Base-by-base conservation (phyloP, 1,140 invertebrate species). In the Pachyrhynchus sulphureomaculatus region DNA sequence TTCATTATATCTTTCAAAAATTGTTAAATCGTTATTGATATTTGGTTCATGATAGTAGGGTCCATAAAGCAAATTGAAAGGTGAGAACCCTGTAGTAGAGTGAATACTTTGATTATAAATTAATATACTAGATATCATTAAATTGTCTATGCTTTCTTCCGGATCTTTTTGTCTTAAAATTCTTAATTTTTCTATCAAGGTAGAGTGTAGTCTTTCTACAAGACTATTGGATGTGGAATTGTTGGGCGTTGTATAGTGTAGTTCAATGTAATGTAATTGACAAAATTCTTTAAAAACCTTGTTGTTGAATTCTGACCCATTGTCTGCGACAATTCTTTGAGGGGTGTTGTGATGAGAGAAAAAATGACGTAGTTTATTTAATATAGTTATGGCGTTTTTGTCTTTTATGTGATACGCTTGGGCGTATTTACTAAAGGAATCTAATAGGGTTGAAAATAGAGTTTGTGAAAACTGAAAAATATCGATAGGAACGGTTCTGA, bases 401-500 rank as follows among this genome's bases (percentile, higher is more conserved):
- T 26, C 24, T 3, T 4, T 3, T 36, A 36, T 4, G 12, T 15
- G 4, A 3, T 36, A 15, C 2, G 10, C 39, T 44, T 55, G 53
- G 12, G 55, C 41, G 21, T 69, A 68, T 53, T 55, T 49, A 18
- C 55, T 63, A 54, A 67, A 69, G 2, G 56, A 32, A 36, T 72
- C 69, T 18, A 71, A 58, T 13, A 72, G 65, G 13, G 67, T 72
- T 12, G 66, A 36, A 18, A 69, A 72, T 52, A 61, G 8, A 13
- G 10, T 21, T 63, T 57, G n/a, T 4, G 63, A 53, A 23, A 70
- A 67, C 26, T 44, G 51, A 49, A 69, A 72, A 2, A 52, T 54
- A 42, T 72, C 69, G 12, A 71, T 51, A 49, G 71, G 67, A 20
- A 71, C 63, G 0, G 62, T 49, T 18, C 71, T 64, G 48, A 72